phyloP scores from a whole-genome alignment of 2,113 vertebrate species.

The Penelope pileata region DNA sequence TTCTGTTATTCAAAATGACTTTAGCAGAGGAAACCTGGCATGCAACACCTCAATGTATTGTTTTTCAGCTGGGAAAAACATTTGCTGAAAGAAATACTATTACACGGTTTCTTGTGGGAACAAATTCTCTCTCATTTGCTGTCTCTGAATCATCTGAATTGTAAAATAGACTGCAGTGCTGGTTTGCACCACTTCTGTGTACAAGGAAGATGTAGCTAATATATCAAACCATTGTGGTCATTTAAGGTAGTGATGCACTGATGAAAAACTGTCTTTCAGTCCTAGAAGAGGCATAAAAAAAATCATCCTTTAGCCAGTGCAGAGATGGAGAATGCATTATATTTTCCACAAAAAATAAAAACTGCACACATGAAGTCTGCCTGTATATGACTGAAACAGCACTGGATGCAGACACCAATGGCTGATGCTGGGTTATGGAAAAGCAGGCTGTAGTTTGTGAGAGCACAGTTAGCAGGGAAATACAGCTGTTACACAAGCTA shows the following conservation, averaged over 20 bases:
- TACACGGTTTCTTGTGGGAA: not conserved
- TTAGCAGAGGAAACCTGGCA: not conserved
- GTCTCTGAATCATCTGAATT: not conserved
- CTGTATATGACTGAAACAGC: not conserved
- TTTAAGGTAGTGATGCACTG: not conserved
- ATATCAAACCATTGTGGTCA: not conserved
- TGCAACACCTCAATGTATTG: not conserved
- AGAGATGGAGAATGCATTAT: not conserved
- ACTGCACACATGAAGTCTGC: not conserved
- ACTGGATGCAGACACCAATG: not conserved
- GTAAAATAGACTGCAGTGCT: not conserved
- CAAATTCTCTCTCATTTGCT: not conserved
- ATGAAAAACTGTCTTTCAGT: not conserved
- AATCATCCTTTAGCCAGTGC: not conserved
- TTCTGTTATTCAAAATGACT: not conserved
- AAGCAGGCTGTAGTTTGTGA: not conserved
- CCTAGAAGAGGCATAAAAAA: not conserved
- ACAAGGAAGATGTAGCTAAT: not conserved
- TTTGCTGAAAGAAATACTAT: not conserved
- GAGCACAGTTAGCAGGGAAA: accelerated
- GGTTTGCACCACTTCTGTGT: not conserved
- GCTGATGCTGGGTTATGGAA: not conserved
- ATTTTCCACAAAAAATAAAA: not conserved
- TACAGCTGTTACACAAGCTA: accelerated
- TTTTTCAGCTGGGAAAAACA: not conserved